phyloP scores from a whole-genome alignment of 1,140 invertebrate species.

The Drosophila auraria region DNA sequence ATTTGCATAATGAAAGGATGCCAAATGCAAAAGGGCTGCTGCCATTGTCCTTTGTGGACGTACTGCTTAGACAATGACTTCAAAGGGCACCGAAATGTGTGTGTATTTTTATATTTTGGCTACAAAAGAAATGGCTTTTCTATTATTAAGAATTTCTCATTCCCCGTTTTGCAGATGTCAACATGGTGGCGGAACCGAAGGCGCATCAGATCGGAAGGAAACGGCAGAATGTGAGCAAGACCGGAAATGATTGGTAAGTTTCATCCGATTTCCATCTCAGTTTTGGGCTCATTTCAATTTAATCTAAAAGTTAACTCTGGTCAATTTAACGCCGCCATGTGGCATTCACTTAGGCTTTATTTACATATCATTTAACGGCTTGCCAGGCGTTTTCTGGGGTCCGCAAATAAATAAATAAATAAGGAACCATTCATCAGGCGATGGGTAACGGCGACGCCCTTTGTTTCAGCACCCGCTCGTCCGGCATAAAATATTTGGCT shows the following conservation, averaged over 20 bases:
- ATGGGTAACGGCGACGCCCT: conserved; percentile 47
- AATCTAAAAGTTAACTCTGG: conserved; percentile 66
- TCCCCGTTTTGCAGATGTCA: conserved; percentile 85
- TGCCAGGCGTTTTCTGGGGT: neutral
- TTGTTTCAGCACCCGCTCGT: conserved; percentile 64
- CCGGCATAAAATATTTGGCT: conserved; percentile 77
- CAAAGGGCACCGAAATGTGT: conserved; percentile 51
- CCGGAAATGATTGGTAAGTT: conserved; percentile 92
- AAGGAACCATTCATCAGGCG: conserved; percentile 65
- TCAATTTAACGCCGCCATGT: conserved; percentile 74
- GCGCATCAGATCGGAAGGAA: conserved; percentile 93
- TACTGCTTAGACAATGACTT: conserved; percentile 42
- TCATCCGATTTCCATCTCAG: conserved; percentile 4
- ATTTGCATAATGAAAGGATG: conserved; percentile 74
- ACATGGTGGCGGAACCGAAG: conserved; percentile 94
- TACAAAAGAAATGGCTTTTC: conserved; percentile 41
- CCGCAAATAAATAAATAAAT: conserved; percentile 74
- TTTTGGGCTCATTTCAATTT: conserved; percentile 60
- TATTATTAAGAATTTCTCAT: conserved; percentile 27
- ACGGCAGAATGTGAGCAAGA: conserved; percentile 91
- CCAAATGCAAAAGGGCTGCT: conserved; percentile 28
- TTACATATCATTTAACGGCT: conserved; percentile 81
- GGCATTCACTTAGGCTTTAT: conserved; percentile 68
- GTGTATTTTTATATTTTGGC: conserved; percentile 27
- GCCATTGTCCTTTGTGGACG: conserved; percentile 45